Percentiles rank a stretch among this genome's conserved stretches.
Evolutionary conservation across 2,797 vertebrate species (phyloP).

Genomic region (Paramormyrops hopkinsi): DNA sequence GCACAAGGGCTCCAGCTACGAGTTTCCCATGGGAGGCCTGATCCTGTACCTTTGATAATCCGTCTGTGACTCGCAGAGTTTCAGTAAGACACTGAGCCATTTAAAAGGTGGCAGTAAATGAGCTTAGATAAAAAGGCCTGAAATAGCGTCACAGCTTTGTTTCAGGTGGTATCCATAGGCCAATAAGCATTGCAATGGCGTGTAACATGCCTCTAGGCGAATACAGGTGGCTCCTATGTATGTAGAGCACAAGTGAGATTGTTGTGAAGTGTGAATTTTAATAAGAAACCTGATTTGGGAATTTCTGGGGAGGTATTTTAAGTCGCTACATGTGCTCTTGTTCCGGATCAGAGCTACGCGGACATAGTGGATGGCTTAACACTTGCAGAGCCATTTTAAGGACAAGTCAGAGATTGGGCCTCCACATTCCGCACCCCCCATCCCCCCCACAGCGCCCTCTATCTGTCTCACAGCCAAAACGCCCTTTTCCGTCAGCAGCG

Average conservation of each 20-base stretch:
- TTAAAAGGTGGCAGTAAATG: not conserved
- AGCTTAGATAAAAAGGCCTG: not conserved
- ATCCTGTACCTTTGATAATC: not conserved
- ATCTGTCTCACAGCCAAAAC: conserved; percentile 30
- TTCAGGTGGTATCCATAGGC: not conserved
- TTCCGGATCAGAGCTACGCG: not conserved
- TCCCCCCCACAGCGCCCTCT: conserved; percentile 25
- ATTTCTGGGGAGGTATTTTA: conserved; percentile 36
- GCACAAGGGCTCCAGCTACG: not conserved
- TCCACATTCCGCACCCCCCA: conserved; percentile 39
- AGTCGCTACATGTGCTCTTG: conserved; percentile 33
- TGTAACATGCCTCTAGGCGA: not conserved
- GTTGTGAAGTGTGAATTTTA: conserved; percentile 8
- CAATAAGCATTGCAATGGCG: not conserved
- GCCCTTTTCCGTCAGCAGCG: conserved; percentile 54
- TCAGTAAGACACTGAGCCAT: not conserved
- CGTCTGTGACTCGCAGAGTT: not conserved
- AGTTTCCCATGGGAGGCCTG: not conserved
- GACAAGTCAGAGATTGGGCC: not conserved
- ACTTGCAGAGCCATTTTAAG: conserved; percentile 25
- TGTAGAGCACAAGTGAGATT: not conserved
- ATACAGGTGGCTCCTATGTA: not conserved
- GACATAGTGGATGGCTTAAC: not conserved
- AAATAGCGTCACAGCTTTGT: not conserved
- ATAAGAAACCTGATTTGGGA: conserved; percentile 32